A percentile compares a stretch with the other conserved stretches of the same genome.
Conservation (phyloP, 2,888 invertebrate genomes). For the Halocaridina rubra region DNA sequence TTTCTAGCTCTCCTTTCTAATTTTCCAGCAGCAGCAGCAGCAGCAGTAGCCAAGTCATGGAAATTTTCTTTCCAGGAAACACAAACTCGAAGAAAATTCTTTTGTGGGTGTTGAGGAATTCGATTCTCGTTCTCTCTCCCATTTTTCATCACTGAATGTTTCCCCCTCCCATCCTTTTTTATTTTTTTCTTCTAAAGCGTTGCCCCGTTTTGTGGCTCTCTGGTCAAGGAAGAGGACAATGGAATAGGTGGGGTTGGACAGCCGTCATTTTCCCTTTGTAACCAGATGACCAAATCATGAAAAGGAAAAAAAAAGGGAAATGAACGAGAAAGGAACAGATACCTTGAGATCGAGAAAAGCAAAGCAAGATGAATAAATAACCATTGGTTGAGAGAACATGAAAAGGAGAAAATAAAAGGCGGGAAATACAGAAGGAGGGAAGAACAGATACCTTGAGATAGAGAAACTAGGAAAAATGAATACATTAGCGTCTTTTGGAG, state of each 20-base stretch:
- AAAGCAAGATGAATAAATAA: too few species aligned
- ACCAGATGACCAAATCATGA: neutral
- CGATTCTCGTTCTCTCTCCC: neutral
- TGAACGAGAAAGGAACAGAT: too few species aligned
- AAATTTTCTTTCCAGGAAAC: slow-evolving; percentile 29
- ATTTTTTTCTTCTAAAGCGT: neutral
- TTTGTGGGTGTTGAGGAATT: slow-evolving; percentile 5
- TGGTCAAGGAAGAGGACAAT: too few species aligned
- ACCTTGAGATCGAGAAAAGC: too few species aligned
- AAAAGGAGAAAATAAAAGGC: too few species aligned
- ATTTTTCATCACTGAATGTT: neutral
- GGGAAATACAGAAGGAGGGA: too few species aligned
- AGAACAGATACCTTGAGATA: too few species aligned
- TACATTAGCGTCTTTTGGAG: too few species aligned
- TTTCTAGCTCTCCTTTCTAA: slow-evolving; percentile 39
- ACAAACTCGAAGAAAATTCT: slow-evolving; percentile 10
- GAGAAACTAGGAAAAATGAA: too few species aligned
- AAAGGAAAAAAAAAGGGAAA: neutral
- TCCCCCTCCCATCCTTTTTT: neutral
- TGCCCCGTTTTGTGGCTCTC: neutral
- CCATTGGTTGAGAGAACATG: too few species aligned
- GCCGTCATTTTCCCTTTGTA: neutral
- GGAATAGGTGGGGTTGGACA: too few species aligned
- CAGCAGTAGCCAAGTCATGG: slow-evolving; percentile 35
- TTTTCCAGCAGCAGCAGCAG: slow-evolving; percentile 26